Evolutionary conservation across 2,888 invertebrate species (phyloP).

Genomic region (Dynastes hyllus): DNA sequence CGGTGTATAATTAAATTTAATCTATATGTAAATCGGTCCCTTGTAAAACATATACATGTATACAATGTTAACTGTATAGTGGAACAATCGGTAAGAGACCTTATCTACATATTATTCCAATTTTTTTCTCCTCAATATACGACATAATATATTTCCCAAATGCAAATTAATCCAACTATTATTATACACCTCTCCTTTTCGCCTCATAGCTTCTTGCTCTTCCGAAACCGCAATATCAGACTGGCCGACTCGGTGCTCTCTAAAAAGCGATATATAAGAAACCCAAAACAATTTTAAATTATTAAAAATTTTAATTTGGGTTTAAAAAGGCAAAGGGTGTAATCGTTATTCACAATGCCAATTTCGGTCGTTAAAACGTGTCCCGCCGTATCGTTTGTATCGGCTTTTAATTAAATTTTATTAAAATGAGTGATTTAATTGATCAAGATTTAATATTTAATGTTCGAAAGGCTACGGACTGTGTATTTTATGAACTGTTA

Average conservation of each 20-base stretch:
- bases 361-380: conserved; percentile 35
- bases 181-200: conserved; percentile 5
- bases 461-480: not conserved
- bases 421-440: conserved; percentile 42
- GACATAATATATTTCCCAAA: conserved; percentile 17
- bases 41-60: conserved; percentile 34
- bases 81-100: conserved; percentile 40
- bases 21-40: conserved; percentile 43
- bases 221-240: not conserved
- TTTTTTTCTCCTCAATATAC: conserved; percentile 6
- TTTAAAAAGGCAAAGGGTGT: too few relatives aligned
- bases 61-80: conserved; percentile 28
- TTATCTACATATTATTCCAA: conserved; percentile 29
- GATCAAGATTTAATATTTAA: conserved; percentile 25
- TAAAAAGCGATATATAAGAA: conserved; percentile 12
- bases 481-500: too few relatives aligned
- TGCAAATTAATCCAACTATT: conserved; percentile 28
- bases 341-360: conserved; percentile 39
- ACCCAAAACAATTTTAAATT: too few relatives aligned
- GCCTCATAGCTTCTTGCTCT: not conserved
- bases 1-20: conserved; percentile 42
- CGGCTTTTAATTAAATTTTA: conserved; percentile 37
- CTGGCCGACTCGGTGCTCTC: conserved; percentile 11
- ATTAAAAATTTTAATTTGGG: too few relatives aligned
- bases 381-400: not conserved